Conservation (phyloP, 2,888 invertebrate genomes). For the Polydrusus cervinus region DNA sequence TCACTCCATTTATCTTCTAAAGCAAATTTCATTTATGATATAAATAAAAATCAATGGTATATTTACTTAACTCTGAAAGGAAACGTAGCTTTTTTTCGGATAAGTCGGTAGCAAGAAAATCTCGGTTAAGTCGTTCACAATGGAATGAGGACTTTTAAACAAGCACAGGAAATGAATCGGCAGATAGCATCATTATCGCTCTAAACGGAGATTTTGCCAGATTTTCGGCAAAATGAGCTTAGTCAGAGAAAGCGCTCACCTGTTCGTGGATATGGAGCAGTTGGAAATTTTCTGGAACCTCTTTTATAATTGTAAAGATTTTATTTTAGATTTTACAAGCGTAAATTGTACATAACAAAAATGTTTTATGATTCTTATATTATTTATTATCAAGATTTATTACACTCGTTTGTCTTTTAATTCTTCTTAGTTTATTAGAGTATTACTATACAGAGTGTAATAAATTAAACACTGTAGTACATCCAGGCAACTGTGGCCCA, state of each 20-base stretch:
- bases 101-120: conserved; percentile 30
- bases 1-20: not conserved
- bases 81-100: conserved; percentile 1
- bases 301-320: conserved; percentile 28
- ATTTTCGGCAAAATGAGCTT: conserved; percentile 54
- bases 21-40: not conserved
- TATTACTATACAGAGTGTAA: too few species aligned
- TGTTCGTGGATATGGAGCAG: conserved; percentile 34
- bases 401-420: too few species aligned
- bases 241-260: conserved; percentile 51
- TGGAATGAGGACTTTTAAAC: conserved; percentile 66
- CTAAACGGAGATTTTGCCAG: conserved; percentile 55
- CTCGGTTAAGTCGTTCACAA: conserved; percentile 59
- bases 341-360: not conserved
- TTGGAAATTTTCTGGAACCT: conserved; percentile 41
- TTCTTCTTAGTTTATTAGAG: too few species aligned
- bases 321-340: not conserved
- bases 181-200: conserved; percentile 68
- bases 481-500: too few species aligned
- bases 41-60: not conserved
- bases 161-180: conserved; percentile 69
- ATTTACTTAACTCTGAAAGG: not conserved
- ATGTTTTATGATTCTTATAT: too few species aligned
- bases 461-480: too few species aligned
- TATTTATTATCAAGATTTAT: too few species aligned